Percentiles rank a stretch among this genome's conserved stretches.
These are phyloP conservation scores for Halocynthia roretzi DNA, from an alignment of 23 tunicate species.

Conservation along the genomic window DNA sequence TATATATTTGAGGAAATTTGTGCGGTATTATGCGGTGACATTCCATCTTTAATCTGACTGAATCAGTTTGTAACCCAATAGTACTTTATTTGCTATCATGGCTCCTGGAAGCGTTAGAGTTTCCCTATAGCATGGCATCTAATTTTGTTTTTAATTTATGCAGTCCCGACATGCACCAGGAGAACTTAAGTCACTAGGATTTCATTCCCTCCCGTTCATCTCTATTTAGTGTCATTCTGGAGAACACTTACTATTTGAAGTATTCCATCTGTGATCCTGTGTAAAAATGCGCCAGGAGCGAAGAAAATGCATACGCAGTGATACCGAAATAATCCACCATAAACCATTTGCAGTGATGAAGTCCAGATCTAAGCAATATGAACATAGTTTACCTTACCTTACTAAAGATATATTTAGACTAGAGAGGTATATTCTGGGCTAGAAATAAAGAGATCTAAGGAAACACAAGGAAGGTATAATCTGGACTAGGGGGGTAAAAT, in stretches of 20 bases:
- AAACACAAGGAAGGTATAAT: too few relatives aligned
- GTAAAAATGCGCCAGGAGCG: constrained; percentile 47
- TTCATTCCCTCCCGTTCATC: too few relatives aligned
- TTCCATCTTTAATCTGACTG: too few relatives aligned
- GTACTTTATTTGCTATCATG: too few relatives aligned
- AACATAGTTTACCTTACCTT: too few relatives aligned
- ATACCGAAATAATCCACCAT: constrained; percentile 63
- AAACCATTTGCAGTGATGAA: constrained; percentile 56
- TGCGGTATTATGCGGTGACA: too few relatives aligned
- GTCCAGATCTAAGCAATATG: constrained; percentile 26
- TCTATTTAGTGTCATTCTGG: neutral
- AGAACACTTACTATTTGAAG: constrained; percentile 28
- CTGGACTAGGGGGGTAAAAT: too few relatives aligned
- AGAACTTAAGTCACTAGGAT: neutral
- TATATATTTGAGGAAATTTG: too few relatives aligned
- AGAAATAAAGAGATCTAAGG: neutral
- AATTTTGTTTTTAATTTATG: too few relatives aligned
- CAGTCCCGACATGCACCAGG: neutral
- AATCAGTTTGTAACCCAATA: too few relatives aligned
- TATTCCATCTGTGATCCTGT: constrained; percentile 37
- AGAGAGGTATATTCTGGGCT: neutral
- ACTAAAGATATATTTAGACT: neutral
- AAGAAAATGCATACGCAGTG: constrained; percentile 37
- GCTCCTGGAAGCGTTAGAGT: too few relatives aligned
- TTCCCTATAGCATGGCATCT: too few relatives aligned